These are phyloP conservation scores for Cantharis flavilabris DNA, from an alignment of 2,888 invertebrate species.

Conservation along the genomic window DNA sequence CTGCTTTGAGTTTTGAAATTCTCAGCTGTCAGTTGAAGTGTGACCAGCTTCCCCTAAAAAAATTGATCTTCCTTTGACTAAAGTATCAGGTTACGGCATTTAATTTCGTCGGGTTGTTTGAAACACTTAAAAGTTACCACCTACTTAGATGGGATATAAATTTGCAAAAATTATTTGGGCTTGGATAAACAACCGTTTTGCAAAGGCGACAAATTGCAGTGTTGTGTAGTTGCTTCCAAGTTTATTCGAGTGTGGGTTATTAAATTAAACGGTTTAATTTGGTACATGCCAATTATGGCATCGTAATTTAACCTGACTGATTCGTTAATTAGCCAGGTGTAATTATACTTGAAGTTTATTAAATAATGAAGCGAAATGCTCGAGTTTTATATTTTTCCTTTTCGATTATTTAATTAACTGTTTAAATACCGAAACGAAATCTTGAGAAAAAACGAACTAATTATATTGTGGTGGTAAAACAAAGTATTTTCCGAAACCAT, in stretches of 20 bases:
- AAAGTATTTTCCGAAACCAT: slow-evolving; percentile 6
- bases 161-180: background rate
- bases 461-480: background rate
- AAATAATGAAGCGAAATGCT: background rate
- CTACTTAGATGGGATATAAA: background rate
- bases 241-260: background rate
- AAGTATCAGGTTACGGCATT: background rate
- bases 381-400: background rate
- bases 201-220: background rate
- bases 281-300: background rate
- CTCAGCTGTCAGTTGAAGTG: background rate
- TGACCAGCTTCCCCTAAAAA: background rate
- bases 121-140: background rate
- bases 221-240: background rate
- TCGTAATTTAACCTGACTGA: background rate
- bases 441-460: background rate
- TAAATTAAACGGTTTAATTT: background rate
- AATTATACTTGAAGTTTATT: background rate
- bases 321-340: background rate
- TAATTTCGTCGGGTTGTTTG: background rate
- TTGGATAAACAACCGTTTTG: background rate
- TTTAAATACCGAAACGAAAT: background rate
- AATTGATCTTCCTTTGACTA: background rate
- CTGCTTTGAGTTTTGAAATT: background rate
- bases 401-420: background rate